Conservation (phyloP, 2,888 invertebrate genomes). For the Strigamia transsilvanica region DNA sequence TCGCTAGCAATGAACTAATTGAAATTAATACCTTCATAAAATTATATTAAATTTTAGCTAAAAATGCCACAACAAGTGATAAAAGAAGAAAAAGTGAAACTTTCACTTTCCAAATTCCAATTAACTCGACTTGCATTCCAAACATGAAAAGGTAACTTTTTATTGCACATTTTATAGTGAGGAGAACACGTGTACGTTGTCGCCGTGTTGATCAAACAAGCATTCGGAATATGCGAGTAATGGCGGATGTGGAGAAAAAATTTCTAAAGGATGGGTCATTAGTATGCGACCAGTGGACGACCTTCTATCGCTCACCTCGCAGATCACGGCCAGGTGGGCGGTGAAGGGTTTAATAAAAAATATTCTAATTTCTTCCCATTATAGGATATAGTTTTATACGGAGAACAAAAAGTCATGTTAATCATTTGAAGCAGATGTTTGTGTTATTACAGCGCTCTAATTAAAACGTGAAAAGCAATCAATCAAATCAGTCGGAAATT, state of each 20-base stretch:
- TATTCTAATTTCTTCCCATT: slow-evolving; percentile 21
- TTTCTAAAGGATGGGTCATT: slow-evolving; percentile 34
- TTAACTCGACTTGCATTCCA: not conserved
- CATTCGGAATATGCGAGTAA: slow-evolving; percentile 28
- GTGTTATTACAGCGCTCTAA: not conserved
- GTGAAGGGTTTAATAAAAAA: not conserved
- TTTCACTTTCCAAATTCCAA: not conserved
- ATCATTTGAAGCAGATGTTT: not conserved
- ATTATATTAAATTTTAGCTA: too few relatives aligned
- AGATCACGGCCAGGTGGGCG: slow-evolving; percentile 48
- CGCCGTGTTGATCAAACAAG: slow-evolving; percentile 33
- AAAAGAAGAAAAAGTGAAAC: not conserved
- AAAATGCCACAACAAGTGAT: not conserved
- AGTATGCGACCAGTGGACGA: slow-evolving; percentile 36
- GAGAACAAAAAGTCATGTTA: not conserved
- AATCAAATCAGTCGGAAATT: not conserved
- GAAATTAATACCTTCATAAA: too few relatives aligned
- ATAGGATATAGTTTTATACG: not conserved
- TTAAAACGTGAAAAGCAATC: not conserved
- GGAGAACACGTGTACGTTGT: not conserved
- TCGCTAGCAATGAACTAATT: not conserved
- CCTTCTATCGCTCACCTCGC: slow-evolving; percentile 45
- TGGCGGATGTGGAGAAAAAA: slow-evolving; percentile 43
- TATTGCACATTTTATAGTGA: not conserved
- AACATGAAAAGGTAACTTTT: not conserved